These are phyloP conservation scores for Catharus ustulatus DNA, from an alignment of 2,797 vertebrate species.

Conservation along the genomic window DNA sequence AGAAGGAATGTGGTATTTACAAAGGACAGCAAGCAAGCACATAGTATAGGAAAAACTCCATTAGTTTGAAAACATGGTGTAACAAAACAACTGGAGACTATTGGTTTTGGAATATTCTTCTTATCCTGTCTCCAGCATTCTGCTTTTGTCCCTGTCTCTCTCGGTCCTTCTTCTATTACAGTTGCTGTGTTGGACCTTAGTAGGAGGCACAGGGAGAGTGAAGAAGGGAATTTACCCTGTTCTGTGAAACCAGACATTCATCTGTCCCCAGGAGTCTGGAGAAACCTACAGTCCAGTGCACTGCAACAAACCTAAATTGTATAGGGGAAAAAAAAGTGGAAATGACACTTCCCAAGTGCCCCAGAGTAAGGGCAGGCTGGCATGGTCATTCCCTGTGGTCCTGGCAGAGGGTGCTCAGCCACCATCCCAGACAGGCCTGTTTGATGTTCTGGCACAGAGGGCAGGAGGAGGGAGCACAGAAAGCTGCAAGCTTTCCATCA, in stretches of 20 bases:
- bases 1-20: background rate
- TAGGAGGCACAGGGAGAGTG: background rate
- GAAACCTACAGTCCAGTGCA: background rate
- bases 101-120: background rate
- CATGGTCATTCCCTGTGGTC: background rate
- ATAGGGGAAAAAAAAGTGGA: background rate
- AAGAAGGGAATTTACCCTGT: background rate
- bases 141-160: background rate
- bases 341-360: background rate
- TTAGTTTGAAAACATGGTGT: background rate
- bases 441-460: background rate
- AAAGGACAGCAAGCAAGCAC: background rate
- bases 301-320: background rate
- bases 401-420: background rate
- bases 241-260: background rate
- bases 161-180: background rate
- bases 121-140: background rate
- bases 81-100: background rate
- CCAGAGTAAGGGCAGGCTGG: background rate
- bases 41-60: background rate
- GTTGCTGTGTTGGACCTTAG: background rate
- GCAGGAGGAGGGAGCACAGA: background rate
- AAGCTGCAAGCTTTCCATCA: background rate
- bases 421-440: rapidly evolving
- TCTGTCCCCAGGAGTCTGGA: background rate